Base-by-base conservation (phyloP, 2,888 invertebrate genomes). In the Drosophila hamatofila region DNA sequence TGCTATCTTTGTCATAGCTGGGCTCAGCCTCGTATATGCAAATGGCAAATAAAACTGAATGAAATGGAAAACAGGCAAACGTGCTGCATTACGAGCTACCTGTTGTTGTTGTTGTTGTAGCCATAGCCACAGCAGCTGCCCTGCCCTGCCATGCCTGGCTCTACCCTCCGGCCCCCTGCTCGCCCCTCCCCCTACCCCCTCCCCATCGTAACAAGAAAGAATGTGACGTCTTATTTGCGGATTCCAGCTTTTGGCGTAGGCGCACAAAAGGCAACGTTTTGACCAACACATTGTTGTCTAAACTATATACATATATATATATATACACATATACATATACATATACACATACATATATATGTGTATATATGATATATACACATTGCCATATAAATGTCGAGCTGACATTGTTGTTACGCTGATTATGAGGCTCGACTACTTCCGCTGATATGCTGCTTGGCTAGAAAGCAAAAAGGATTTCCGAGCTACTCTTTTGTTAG, bases 181-280 rank as follows among this genome's bases (percentile, higher is more conserved):
- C 4, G 16, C 6, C 37, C 11, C 37, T 30, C 30, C 30, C 30
- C 30, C 30, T 3, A 25, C 9, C 30, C 11, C 3, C 8, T 7
- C 2, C 12, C 35, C 25, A 0, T 30, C 30, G n/a, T n/a, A n/a
- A 25, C 46, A 25, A 42, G 33, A 42, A 46, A 35, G 37, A 66
- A 80, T 62, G 80, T 62, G 44, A 70, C 70, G 70, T 73, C 78
- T 73, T 63, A 59, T 25, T 70, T 48, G 58, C 52, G 48, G 51
- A 27, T 49, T 37, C 18, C 37, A 41, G 35, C 37, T 25, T 55
- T 58, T 51, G 9, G n/a, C 51, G 65, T 59, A 51, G 23, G 52
- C 46, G 61, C 55, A 51, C 35, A 42, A 56, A 55, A 52, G 59
- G 30, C 54, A 54, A 12, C 57, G 63, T 44, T 49, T 54, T 75